Conservation (phyloP, 2,797 vertebrate genomes). For the Typhlichthys eigenmanni region DNA sequence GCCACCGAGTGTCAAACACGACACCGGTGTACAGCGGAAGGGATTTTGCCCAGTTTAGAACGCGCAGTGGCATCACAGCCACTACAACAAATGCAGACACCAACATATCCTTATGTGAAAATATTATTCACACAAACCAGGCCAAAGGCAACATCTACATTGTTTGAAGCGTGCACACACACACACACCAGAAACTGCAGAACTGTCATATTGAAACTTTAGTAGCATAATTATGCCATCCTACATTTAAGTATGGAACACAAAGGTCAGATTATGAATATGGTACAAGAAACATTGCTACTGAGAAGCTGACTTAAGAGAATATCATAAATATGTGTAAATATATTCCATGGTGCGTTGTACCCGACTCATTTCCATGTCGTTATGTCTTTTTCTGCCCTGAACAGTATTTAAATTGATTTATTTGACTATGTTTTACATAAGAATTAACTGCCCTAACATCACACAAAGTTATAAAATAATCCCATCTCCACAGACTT, state of each 20-base stretch:
- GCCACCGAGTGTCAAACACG: constrained; percentile 36
- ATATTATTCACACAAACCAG: constrained; percentile 22
- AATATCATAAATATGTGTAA: no score
- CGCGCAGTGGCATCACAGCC: constrained; percentile 13
- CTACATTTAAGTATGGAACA: no score
- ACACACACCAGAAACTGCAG: constrained; percentile 1
- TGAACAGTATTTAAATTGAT: no score
- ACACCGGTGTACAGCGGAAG: constrained; percentile 35
- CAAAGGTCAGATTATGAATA: no score
- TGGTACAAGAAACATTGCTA: no score
- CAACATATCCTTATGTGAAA: not conserved
- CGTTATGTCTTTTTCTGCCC: no score
- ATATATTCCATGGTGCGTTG: no score
- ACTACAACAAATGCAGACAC: constrained; percentile 4
- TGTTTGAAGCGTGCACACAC: constrained; percentile 2
- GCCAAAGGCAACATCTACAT: constrained; percentile 21
- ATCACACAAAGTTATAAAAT: constrained; percentile 10
- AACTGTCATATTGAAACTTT: not conserved
- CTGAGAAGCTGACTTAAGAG: not conserved
- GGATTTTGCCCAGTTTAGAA: constrained; percentile 67
- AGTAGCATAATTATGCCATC: no score
- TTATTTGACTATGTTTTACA: no score
- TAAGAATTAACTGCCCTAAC: not conserved
- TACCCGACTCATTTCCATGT: no score
- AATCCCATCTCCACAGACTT: not conserved